Evolutionary conservation across 2,888 invertebrate genomes (phyloP).

Genomic region (Hermaeophaga mercurialis): DNA sequence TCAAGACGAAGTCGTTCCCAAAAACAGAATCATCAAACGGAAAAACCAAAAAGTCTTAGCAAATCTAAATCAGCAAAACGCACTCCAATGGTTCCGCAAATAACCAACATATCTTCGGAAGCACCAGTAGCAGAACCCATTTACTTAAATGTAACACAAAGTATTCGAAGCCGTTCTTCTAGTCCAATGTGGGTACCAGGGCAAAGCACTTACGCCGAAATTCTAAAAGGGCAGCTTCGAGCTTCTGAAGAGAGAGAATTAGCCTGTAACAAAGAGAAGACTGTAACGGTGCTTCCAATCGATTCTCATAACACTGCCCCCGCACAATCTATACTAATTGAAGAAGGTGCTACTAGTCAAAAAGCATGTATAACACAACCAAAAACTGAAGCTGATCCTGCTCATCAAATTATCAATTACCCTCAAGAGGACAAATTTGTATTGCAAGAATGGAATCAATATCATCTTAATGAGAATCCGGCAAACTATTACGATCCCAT

Average conservation of each 20-base stretch:
- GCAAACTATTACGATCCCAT: constrained; percentile 43
- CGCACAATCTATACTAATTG: constrained; percentile 11
- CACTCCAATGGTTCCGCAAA: background rate
- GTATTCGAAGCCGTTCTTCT: constrained; percentile 62
- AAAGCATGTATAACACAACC: background rate
- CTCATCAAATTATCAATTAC: background rate
- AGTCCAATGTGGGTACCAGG: constrained; percentile 78
- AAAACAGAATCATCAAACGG: constrained; percentile 14
- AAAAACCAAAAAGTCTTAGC: background rate
- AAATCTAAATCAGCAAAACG: background rate
- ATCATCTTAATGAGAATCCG: constrained; percentile 36
- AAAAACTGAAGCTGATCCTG: constrained; percentile 9
- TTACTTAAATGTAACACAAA: constrained; percentile 24
- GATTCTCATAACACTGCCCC: constrained; percentile 14
- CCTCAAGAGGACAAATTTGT: constrained; percentile 26
- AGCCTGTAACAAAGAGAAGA: constrained; percentile 12
- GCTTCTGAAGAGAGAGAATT: constrained; percentile 32
- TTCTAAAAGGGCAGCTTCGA: constrained; percentile 67
- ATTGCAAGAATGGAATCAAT: constrained; percentile 43
- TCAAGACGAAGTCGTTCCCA: constrained; percentile 59
- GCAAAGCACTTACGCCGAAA: constrained; percentile 79
- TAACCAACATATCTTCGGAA: background rate
- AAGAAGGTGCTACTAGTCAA: background rate
- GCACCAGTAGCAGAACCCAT: background rate
- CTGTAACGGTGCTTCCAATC: constrained; percentile 8